Evolutionary conservation across 2,888 invertebrate species (phyloP), one percentile per base, ranked within the genome.

Genomic region (Melieria omissa): DNA sequence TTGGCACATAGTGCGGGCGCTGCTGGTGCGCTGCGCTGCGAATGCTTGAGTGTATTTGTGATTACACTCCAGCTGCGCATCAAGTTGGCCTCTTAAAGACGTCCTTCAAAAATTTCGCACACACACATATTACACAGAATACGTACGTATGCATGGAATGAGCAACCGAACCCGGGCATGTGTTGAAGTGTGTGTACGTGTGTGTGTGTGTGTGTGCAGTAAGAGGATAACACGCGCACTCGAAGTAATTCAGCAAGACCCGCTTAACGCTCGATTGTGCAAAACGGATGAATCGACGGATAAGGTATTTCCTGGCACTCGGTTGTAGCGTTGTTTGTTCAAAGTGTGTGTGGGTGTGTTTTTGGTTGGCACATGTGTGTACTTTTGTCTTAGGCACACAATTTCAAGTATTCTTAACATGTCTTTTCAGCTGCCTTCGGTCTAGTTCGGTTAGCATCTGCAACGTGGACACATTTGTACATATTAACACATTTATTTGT

Each of bases 361-460:
- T 29, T 60, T 5, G 46, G 3, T 3, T 12, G 4, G 42, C 44
- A 2, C 5, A 62, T 62, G 52, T 55, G 14, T 45, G 65, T 5
- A 46, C 4, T 65, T 49, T 57, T 52, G 57, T 29, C 47, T 60
- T 58, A 46, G 47, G 58, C 57, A 65, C 66, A 70, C 70, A 70
- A 16, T 60, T 60, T 71, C 68, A 63, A 66, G 62, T 66, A 69
- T 70, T 65, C 66, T 64, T 62, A 69, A 52, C 66, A 73, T 71
- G 70, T 73, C 64, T 67, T 72, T 73, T 71, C 29, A 29, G 29
- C 29, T 29, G 29, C 29, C 2, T 29, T 29, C 29, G 29, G 29
- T 29, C 29, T 29, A 29, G 29, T 29, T 29, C 29, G 1, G 29
- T 29, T 29, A 3, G 29, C 29, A 29, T 29, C 29, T 29, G 29